Base-by-base conservation (phyloP, 2,113 vertebrate species). In the Pseudorectes ferrugineus region DNA sequence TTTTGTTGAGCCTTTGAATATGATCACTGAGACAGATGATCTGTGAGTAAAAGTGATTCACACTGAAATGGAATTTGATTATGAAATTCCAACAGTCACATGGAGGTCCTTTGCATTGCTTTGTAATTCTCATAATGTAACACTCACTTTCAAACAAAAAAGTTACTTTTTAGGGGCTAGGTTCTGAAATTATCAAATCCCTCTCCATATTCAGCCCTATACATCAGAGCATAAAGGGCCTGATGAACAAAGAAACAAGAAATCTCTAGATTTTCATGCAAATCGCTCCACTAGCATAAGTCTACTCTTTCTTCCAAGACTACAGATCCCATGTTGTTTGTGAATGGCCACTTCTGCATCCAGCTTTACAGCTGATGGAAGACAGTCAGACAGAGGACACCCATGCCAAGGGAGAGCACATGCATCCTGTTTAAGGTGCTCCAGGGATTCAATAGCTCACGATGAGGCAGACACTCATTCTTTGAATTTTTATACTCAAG, bases 1-100 rank as follows among this genome's bases (percentile, higher is more conserved):
- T 88, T 91, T 79, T 82, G 45, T 65, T 61, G 36, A 72, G 70
- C 11, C 49, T 78, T 85, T 76, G 74, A 79, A 72, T 72, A 61
- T 24, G 23, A 62, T 70, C 21, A 45, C 77, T 33, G 66, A 73
- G 58, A 33, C 92, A 94, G 63, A 82, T 85, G 89, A 92, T 93
- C 58, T 68, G 40, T 92, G 88, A 88, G 77, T 79, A 94, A 88
- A 94, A 91, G 31, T 91, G 88, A 89, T 87, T 94, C 78, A 88
- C 42, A 10, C 38, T 72, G 62, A 65, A 80, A 75, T 57, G 20
- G 52, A 84, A 93, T 94, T 65, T 72, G 42, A 38, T 68, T 75
- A n/a, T 6, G 24, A 82, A 88, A 68, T 79, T 85, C 45, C 74
- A 85, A 16, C 31, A 40, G 36, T 46, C 58, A 79, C 24, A 45